Percentiles rank a stretch among this genome's conserved stretches.
phyloP scores from a whole-genome alignment of 2,888 invertebrate species.

The Merodon equestris region DNA sequence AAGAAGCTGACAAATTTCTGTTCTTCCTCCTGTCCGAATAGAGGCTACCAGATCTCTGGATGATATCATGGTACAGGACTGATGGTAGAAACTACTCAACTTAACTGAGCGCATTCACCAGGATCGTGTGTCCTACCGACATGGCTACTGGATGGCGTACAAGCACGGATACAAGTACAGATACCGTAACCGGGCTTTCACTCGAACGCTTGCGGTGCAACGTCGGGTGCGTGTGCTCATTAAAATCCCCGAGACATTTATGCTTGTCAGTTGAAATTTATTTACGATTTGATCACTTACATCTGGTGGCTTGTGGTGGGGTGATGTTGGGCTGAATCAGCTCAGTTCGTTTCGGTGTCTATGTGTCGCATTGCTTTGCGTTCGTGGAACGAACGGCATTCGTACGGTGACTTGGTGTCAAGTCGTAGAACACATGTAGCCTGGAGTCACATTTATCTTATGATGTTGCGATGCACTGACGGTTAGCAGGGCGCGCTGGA shows the following conservation, averaged over 20 bases:
- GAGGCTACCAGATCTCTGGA: too few species aligned
- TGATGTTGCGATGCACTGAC: constrained; percentile 46
- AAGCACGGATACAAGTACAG: constrained; percentile 10
- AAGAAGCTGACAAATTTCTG: constrained; percentile 36
- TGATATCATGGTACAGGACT: too few species aligned
- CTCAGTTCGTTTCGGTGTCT: constrained; percentile 42
- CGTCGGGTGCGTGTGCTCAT: constrained; percentile 65
- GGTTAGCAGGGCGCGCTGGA: constrained; percentile 42
- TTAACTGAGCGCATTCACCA: too few species aligned
- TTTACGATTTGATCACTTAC: constrained; percentile 70
- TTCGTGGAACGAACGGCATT: constrained; percentile 24
- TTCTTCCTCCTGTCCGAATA: not conserved
- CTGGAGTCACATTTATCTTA: constrained; percentile 60
- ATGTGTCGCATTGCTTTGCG: constrained; percentile 34
- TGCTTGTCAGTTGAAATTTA: constrained; percentile 70
- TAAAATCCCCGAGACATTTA: constrained; percentile 68
- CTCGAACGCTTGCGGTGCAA: constrained; percentile 5
- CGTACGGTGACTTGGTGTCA: constrained; percentile 60
- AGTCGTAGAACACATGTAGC: constrained; percentile 64
- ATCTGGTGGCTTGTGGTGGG: constrained; percentile 48
- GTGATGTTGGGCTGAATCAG: constrained; percentile 60
- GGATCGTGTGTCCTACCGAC: too few species aligned
- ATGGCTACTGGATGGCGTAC: too few species aligned
- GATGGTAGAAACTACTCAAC: too few species aligned
- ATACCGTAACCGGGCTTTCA: constrained; percentile 45